These are phyloP conservation scores for Neosilurus mollespiculum DNA, from an alignment of 2,797 vertebrate genomes.

Conservation along the genomic window DNA sequence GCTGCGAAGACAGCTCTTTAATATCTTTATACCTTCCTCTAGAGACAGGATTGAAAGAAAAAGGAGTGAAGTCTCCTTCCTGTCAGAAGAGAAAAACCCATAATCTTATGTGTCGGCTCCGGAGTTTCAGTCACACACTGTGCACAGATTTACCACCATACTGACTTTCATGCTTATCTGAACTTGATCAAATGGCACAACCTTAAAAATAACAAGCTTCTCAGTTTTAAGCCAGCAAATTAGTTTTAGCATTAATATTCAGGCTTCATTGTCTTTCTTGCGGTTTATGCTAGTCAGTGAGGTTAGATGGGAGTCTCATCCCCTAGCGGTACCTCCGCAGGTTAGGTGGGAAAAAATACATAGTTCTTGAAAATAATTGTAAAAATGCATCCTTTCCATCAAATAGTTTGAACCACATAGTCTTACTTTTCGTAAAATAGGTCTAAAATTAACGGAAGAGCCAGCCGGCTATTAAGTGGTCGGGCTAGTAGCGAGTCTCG, in stretches of 20 bases:
- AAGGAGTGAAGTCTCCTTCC: neutral
- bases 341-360: no score
- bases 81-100: neutral
- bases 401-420: no score
- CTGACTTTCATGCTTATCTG: neutral
- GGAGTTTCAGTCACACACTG: neutral
- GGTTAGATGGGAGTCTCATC: no score
- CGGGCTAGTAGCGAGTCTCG: no score
- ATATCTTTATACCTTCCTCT: neutral
- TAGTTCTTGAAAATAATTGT: no score
- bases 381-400: no score
- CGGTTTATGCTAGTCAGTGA: no score
- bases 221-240: neutral
- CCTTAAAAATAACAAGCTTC: neutral
- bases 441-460: no score
- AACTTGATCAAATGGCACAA: neutral
- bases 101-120: neutral
- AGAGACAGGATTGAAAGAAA: neutral
- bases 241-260: neutral
- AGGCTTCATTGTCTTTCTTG: no score
- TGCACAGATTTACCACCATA: slow-evolving; percentile 3
- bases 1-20: neutral
- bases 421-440: no score
- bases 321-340: no score
- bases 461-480: no score